Conservation (phyloP, 2,888 invertebrate genomes). For the Smittia sp. region DNA sequence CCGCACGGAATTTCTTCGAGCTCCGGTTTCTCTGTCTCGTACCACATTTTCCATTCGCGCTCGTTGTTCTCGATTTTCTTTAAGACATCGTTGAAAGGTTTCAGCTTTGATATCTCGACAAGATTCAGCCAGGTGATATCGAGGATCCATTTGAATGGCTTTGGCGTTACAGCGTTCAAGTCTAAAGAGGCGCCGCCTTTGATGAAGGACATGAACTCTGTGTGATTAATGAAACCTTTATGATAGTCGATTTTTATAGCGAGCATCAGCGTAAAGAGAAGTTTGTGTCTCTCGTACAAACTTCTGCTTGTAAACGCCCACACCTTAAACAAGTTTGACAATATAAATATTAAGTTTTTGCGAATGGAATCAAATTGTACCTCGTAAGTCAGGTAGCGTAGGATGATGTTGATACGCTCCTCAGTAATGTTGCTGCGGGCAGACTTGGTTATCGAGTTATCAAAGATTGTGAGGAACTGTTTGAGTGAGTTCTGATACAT, state of each 20-base stretch:
- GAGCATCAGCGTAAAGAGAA: slow-evolving; percentile 88
- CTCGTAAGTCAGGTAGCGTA: slow-evolving; percentile 84
- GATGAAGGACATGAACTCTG: slow-evolving; percentile 92
- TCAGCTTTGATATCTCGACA: slow-evolving; percentile 85
- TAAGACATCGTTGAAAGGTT: slow-evolving; percentile 75
- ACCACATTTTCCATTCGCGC: slow-evolving; percentile 85
- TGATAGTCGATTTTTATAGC: slow-evolving; percentile 94
- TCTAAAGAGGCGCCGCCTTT: slow-evolving; percentile 95
- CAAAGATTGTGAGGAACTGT: slow-evolving; percentile 91
- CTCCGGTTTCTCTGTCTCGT: slow-evolving; percentile 90
- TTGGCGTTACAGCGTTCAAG: slow-evolving; percentile 85
- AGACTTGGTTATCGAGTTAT: slow-evolving; percentile 89
- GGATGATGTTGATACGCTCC: slow-evolving; percentile 84
- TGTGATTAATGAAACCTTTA: slow-evolving; percentile 74
- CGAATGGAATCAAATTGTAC: no score
- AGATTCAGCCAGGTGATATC: slow-evolving; percentile 96
- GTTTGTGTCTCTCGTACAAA: slow-evolving; percentile 89
- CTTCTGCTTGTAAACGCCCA: slow-evolving; percentile 91
- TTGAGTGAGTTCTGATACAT: slow-evolving; percentile 97
- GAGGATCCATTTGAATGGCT: slow-evolving; percentile 91
- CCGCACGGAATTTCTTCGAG: slow-evolving; percentile 88
- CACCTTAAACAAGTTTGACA: no score
- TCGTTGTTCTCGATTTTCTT: slow-evolving; percentile 81
- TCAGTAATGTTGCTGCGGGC: slow-evolving; percentile 78
- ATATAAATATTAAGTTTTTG: no score